A percentile compares a stretch with the other conserved stretches of the same genome.
phyloP scores from a whole-genome alignment of 2,888 invertebrate species.

The Aplocera efformata region DNA sequence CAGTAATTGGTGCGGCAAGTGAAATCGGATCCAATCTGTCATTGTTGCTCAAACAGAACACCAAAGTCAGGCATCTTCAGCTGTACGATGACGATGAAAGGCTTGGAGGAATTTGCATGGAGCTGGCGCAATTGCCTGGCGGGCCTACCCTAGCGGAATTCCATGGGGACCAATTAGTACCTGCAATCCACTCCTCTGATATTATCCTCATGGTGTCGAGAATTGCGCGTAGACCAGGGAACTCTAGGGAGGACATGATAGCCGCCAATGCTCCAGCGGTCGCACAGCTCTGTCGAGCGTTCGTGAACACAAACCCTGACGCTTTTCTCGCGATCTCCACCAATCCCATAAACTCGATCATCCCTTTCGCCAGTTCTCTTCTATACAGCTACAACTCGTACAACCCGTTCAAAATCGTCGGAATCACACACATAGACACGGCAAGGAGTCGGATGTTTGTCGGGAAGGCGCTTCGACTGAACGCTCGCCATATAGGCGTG shows the following conservation, averaged over 20 bases:
- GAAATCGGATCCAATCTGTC: slow-evolving; percentile 53
- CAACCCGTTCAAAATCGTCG: slow-evolving; percentile 55
- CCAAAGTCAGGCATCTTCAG: slow-evolving; percentile 43
- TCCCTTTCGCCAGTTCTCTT: slow-evolving; percentile 53
- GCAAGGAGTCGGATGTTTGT: slow-evolving; percentile 43
- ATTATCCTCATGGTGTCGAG: slow-evolving; percentile 50
- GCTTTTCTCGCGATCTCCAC: slow-evolving; percentile 56
- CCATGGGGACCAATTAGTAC: slow-evolving; percentile 36
- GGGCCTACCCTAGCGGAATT: slow-evolving; percentile 41
- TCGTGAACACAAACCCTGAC: slow-evolving; percentile 46
- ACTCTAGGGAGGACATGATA: slow-evolving; percentile 47
- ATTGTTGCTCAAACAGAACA: slow-evolving; percentile 48
- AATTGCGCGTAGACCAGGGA: slow-evolving; percentile 39
- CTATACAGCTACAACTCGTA: slow-evolving; percentile 46
- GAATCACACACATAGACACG: slow-evolving; percentile 55
- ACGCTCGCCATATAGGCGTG: slow-evolving; percentile 38
- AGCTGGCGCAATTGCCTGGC: slow-evolving; percentile 47
- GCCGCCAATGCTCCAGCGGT: slow-evolving; percentile 47
- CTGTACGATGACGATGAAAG: slow-evolving; percentile 50
- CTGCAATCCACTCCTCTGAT: slow-evolving; percentile 42
- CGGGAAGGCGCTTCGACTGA: slow-evolving; percentile 41
- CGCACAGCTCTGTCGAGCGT: slow-evolving; percentile 43
- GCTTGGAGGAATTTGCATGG: slow-evolving; percentile 45
- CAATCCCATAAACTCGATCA: slow-evolving; percentile 54
- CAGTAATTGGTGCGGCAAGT: slow-evolving; percentile 53